Base-by-base conservation (phyloP, 2,113 vertebrate genomes). In the Nerophis ophidion region DNA sequence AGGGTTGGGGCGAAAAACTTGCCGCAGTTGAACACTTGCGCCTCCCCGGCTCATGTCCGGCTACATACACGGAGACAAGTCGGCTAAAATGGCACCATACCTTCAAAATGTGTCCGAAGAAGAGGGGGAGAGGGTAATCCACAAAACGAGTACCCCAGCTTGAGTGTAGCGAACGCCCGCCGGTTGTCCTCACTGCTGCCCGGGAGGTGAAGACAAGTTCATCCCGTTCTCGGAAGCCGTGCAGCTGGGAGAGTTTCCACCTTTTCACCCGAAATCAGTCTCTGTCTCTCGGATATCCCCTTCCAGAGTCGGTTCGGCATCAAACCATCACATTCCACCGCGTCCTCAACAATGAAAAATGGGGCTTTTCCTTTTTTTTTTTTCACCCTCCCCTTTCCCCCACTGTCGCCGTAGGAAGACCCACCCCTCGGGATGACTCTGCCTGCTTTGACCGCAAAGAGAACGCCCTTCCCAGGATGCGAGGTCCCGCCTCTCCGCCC, bases 271-370 rank as follows among this genome's bases (percentile, higher is more conserved):
- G 60, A 65, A 13, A 52, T 67, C 57, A 49, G 61, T 76, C 51
- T 54, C 66, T 81, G 76, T 83, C 71, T 75, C 75, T 75, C 68
- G 63, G 77, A 71, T 82, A 70, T 82, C 66, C 74, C 81, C 74
- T 84, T 79, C 79, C 80, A 80, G 65, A 70, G 72, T 62, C 78
- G 68, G 78, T 74, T 26, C 45, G 16, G 75, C 79, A 88, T 89
- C 82, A 85, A 88, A 91, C 86, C 87, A 88, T 85, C 85, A 84
- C 89, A 91, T 91, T 90, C 89, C 89, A 80, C 55, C 81, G 87
- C 77, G 81, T 84, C 80, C 79, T 81, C 83, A 89, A 90, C 89
- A 90, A 90, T 90, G 89, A 90, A 84, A 85, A 90, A 90, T 81
- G 87, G 87, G 84, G 87, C 81, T 75, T 91, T 89, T 90, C 84